Evolutionary conservation across 2,888 invertebrate genomes (phyloP).

Genomic region (Aphidoletes aphidimyza): DNA sequence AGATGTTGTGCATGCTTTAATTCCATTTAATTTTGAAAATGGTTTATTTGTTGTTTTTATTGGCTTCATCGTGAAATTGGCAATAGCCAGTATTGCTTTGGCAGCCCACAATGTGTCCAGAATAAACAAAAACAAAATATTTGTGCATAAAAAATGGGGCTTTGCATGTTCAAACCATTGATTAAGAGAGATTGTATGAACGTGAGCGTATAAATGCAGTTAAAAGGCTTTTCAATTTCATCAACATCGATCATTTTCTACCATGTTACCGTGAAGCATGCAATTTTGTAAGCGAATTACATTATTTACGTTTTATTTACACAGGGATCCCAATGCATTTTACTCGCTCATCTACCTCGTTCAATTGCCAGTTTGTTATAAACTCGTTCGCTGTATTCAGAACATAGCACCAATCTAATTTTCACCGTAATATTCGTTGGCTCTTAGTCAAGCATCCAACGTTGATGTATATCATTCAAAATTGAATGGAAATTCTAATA

Average conservation of each 20-base stretch:
- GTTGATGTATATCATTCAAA: not conserved
- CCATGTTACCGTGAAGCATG: not conserved
- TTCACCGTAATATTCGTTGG: slow-evolving; percentile 1
- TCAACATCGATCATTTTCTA: slow-evolving; percentile 19
- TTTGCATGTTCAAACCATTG: not conserved
- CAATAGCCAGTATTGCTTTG: too few species aligned
- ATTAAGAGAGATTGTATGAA: slow-evolving; percentile 16
- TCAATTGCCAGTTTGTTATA: not conserved
- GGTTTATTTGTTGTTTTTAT: not conserved
- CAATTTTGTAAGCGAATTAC: slow-evolving; percentile 33
- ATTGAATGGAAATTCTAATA: slow-evolving; percentile 39
- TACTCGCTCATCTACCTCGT: not conserved
- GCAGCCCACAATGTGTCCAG: too few species aligned
- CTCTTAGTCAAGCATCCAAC: slow-evolving; percentile 19
- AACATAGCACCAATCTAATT: slow-evolving; percentile 29
- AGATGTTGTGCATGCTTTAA: slow-evolving; percentile 2
- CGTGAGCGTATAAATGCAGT: slow-evolving; percentile 12
- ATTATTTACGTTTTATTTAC: slow-evolving; percentile 32
- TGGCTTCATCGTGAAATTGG: not conserved
- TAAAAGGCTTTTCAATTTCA: slow-evolving; percentile 47
- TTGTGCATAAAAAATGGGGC: not conserved
- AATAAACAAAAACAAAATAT: too few species aligned
- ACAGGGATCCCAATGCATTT: too few species aligned
- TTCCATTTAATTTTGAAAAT: slow-evolving; percentile 12
- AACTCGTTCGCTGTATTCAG: too few species aligned